Conservation (phyloP, 2,797 vertebrate genomes). For the Aselliscus stoliczkanus region DNA sequence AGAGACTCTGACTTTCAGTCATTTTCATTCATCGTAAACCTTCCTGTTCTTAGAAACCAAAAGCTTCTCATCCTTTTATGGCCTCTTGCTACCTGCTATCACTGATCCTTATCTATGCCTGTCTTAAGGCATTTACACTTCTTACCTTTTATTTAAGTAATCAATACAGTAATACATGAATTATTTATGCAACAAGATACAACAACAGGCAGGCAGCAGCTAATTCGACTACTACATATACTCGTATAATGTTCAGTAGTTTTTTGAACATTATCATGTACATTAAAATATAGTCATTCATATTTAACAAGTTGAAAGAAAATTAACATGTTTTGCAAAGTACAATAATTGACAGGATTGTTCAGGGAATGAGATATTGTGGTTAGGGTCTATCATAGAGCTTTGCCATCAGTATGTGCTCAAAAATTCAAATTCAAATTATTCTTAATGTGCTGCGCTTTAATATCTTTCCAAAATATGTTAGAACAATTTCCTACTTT, state of each 20-base stretch:
- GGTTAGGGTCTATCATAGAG: neutral
- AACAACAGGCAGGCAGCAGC: neutral
- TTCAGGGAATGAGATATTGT: neutral
- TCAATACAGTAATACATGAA: neutral
- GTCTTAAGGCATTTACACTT: neutral
- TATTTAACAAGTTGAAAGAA: neutral
- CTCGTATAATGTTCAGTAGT: neutral
- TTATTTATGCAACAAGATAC: neutral
- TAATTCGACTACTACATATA: neutral
- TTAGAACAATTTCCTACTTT: neutral
- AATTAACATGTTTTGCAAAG: neutral
- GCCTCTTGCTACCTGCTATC: neutral
- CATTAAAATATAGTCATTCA: neutral
- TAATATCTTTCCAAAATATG: neutral
- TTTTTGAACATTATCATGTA: neutral
- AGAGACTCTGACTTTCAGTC: neutral
- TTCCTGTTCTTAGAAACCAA: neutral
- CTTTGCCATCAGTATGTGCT: neutral
- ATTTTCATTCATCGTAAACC: neutral
- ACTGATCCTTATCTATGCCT: neutral
- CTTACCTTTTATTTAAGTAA: neutral
- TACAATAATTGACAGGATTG: neutral
- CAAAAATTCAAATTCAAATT: neutral
- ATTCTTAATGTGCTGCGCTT: neutral
- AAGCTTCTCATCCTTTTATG: neutral